Conservation (phyloP, 2,113 vertebrate genomes). For the Carlito syrichta region DNA sequence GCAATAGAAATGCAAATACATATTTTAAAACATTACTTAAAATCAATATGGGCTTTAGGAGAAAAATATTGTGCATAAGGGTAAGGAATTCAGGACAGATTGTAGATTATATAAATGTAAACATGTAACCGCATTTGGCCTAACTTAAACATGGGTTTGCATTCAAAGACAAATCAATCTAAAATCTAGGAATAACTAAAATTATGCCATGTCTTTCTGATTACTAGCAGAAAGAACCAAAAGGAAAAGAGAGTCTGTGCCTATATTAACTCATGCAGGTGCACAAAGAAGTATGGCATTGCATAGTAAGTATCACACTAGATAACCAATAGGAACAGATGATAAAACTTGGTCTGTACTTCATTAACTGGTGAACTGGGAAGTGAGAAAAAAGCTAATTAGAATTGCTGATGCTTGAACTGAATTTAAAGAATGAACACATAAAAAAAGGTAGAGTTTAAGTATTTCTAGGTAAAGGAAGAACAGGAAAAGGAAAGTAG, state of each 20-base stretch:
- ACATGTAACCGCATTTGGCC: background rate
- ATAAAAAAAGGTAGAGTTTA: background rate
- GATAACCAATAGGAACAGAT: rapidly evolving
- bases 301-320: background rate
- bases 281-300: background rate
- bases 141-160: background rate
- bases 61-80: background rate
- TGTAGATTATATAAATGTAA: background rate
- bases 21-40: too few relatives aligned
- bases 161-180: background rate
- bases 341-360: background rate
- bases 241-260: background rate
- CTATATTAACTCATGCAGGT: background rate
- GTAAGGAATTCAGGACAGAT: background rate
- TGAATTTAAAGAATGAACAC: background rate
- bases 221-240: background rate
- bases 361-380: background rate
- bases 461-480: background rate
- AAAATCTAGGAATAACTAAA: background rate
- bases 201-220: background rate
- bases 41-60: too few relatives aligned
- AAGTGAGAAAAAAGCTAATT: background rate
- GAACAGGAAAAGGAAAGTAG: background rate
- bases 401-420: background rate
- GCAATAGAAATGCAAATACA: background rate